Conservation (phyloP, 1,140 invertebrate species). For the Drosophila lacertosa region DNA sequence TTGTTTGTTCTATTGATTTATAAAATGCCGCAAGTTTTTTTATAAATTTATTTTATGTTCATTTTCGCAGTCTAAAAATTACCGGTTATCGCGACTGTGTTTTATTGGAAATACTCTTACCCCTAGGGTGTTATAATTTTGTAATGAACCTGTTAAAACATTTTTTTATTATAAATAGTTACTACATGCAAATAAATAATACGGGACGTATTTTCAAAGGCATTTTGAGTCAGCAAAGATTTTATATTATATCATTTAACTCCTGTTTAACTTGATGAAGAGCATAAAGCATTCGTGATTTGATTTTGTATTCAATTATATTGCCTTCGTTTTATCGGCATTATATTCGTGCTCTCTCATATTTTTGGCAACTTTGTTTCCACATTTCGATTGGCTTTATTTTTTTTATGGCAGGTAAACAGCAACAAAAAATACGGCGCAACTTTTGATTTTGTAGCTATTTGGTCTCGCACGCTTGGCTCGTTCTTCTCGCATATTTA, state of each 20-base stretch:
- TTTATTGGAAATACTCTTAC: slow-evolving; percentile 33
- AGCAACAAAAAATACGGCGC: slow-evolving; percentile 29
- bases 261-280: not conserved
- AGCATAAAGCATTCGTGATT: slow-evolving; percentile 11
- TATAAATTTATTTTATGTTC: not conserved
- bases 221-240: not conserved
- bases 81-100: slow-evolving; percentile 54
- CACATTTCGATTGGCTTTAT: slow-evolving; percentile 10
- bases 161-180: not conserved
- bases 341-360: not conserved
- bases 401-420: slow-evolving; percentile 25
- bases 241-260: not conserved
- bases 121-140: not conserved
- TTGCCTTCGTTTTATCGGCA: slow-evolving; percentile 15
- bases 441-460: slow-evolving; percentile 8
- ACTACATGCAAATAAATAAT: not conserved
- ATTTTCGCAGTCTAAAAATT: slow-evolving; percentile 7
- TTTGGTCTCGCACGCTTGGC: slow-evolving; percentile 27
- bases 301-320: slow-evolving; percentile 21
- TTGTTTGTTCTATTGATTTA: slow-evolving; percentile 8
- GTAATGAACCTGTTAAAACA: not conserved
- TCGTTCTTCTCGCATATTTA: slow-evolving; percentile 19
- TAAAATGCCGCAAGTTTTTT: not conserved
- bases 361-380: slow-evolving; percentile 14
- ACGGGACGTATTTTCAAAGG: not conserved